Evolutionary conservation across 2,888 invertebrate genomes (phyloP), one percentile per base, ranked within the genome.

Genomic region (Drosophila barbarae): DNA sequence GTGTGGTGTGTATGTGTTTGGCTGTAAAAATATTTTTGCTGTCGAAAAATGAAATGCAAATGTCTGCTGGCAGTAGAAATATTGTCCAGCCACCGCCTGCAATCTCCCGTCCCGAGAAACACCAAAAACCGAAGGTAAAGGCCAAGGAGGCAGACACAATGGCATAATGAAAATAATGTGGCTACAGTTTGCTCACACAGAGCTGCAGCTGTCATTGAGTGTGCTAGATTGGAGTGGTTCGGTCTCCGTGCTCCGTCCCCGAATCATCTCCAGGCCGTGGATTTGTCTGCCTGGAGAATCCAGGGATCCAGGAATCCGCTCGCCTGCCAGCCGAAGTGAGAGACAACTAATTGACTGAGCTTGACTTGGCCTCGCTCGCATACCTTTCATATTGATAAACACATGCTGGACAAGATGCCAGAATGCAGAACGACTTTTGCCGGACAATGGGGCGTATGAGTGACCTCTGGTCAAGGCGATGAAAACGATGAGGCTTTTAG

Each of bases 21-120:
- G 42, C 56, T 70, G 72, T 69, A 77, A 84, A 78, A 83, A 71
- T 59, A 71, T 59, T 71, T 78, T 72, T 65, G 59, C 79, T 78
- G 79, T 78, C 79, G 70, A 79, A 79, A 84, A 84, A 78, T 76
- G 70, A 84, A 80, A 80, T 80, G 84, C 84, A 80, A 84, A 80
- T 79, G 79, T 69, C 73, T 69, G 72, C 49, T 68, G 67, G 52
- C 72, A 72, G 55, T 69, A 69, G 69, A 77, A 71, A 75, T 75
- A 77, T 55, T 75, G 51, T 72, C 64, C 66, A 66, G 65, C 63
- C 71, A 68, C 68, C 76, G 63, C 72, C 69, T 42, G 53, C 28
- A 38, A n/a, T 12, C 47, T 18, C 21, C 44, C 2, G 7, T 18
- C 13, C 13, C 18, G 18, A 34, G 28, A 28, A 21, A 32, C 36